Evolutionary conservation across 2,113 vertebrate genomes (phyloP).

Genomic region (Callithrix jacchus): DNA sequence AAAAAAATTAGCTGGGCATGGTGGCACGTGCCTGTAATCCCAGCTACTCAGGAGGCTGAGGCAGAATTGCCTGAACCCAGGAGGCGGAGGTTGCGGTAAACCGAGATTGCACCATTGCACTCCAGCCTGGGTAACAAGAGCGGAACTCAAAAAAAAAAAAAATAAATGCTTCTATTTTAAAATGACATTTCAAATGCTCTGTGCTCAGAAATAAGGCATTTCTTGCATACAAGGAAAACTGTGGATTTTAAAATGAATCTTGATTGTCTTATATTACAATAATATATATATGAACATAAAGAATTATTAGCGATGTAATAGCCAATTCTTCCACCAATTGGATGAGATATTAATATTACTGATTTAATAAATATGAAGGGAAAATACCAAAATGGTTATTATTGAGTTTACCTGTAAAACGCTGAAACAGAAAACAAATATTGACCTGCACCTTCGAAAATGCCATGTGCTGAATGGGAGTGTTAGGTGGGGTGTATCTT

Average conservation of each 20-base stretch:
- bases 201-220: not conserved
- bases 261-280: not conserved
- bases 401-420: not conserved
- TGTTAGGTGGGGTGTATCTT: not conserved
- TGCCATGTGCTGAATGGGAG: fast-evolving
- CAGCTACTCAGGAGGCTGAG: too few species aligned
- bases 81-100: too few species aligned
- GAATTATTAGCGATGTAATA: not conserved
- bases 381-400: not conserved
- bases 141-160: too few species aligned
- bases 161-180: not conserved
- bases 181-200: not conserved
- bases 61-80: too few species aligned
- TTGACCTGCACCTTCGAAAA: not conserved
- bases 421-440: not conserved
- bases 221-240: not conserved
- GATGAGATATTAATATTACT: not conserved
- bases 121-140: too few species aligned
- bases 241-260: not conserved
- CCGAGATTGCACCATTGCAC: too few species aligned
- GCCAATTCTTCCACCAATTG: not conserved
- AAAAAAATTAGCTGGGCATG: too few species aligned
- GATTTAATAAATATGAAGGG: not conserved
- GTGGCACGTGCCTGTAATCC: too few species aligned
- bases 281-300: not conserved